Base-by-base conservation (phyloP, 2,888 invertebrate genomes). In the Thereva nobilitata region DNA sequence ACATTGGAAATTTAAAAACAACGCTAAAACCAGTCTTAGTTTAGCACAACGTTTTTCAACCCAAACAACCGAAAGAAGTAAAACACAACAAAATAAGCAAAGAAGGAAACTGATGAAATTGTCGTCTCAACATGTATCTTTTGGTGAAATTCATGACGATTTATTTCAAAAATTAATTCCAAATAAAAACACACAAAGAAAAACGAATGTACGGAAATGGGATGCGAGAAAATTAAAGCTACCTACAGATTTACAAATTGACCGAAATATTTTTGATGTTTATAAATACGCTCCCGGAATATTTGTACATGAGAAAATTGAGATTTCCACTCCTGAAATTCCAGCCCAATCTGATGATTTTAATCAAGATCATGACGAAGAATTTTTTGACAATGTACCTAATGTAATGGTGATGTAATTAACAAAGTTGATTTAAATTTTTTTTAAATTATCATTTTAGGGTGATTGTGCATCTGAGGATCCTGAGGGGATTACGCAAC, bases 1-100 rank as follows among this genome's bases (percentile, higher is more conserved):
- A 52, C 91, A 93, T 80, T 93, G 93, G 93, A 89, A 89, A 73
- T 85, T 90, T 50, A 86, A 85, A 75, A 84, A 84, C 3, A n/a
- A 61, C 0, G 75, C 77, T 1, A 64, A 70, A 4, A 75, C 75
- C n/a, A 74, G 70, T n/a, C 73, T 76, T 7, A 71, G 71, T 0
- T 65, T 73, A 23, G 68, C 64, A 5, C 69, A 68, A 23, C 47
- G 64, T 4, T 47, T 54, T 4, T 54, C 59, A 5, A 3, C n/a
- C 4, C 45, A 53, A 41, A 4, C 5, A 23, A 55, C 6, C 5
- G 53, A 65, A 5, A 34, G 8, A 42, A 5, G 0, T 10, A 45
- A 56, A 44, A 38, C 40, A 9, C 23, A 47, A 12, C 45, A 55
- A 50, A 9, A 40, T 5, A 40, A 34, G 41, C 49, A 34, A 3